Evolutionary conservation across 2,888 invertebrate species (phyloP), one percentile per base, ranked within the genome.

Genomic region (Xestia rhomboidea): DNA sequence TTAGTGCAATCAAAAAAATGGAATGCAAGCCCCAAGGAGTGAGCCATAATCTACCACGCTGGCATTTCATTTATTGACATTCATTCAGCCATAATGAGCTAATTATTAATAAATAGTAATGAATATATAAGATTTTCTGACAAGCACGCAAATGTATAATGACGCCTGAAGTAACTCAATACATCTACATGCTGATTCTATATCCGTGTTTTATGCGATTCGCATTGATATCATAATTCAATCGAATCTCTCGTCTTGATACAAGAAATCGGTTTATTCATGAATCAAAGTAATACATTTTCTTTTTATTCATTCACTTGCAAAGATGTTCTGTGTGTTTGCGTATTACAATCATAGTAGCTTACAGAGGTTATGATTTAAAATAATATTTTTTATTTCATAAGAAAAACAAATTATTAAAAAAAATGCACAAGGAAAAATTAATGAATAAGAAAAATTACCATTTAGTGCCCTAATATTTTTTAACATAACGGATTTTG

Each of bases 221-320:
- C 2, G 38, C 41, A 68, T 60, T 73, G 80, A 73, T 75, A 84
- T 62, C 68, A 70, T 83, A 68, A 77, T 76, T 75, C 66, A 82
- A 60, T 82, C 68, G 63, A 77, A 68, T 60, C 68, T 54, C 62
- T 75, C 76, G 77, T 81, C 84, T 87, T 83, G 87, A 88, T 86
- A 85, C 77, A 74, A 69, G 73, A 49, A 70, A 64, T 75, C 30
- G 63, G 85, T 90, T 90, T 91, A 92, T 91, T 91, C 89, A 91
- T 90, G 85, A 88, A 85, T 82, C 73, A 79, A 76, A 77, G 73
- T 86, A 84, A 88, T 87, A 83, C 70, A 80, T 78, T 80, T 80
- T 87, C 82, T 81, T 80, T 87, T 84, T 81, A 67, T 78, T 79
- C 54, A 49, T 76, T n/a, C 13, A 13, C 54, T 54, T 60, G 69